Base-by-base conservation (phyloP, 1,140 invertebrate species). In the Drosophila azteca region DNA sequence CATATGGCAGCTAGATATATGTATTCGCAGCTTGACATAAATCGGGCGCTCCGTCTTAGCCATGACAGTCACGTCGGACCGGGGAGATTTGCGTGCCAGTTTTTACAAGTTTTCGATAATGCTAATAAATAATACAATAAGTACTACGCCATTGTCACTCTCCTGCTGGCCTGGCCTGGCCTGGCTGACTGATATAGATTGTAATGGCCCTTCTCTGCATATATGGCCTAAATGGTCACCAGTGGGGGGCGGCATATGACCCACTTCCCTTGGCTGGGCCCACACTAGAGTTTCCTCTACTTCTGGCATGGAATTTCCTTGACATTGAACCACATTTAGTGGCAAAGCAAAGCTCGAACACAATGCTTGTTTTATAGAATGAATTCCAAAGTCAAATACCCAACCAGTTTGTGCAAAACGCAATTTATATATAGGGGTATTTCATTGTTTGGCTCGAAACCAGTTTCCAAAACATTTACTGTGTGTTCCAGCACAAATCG, bases 291-390 rank as follows among this genome's bases (percentile, higher is more conserved):
- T 43, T 45, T 41, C 49, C 53, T 59, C 44, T 44, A 4, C 44
- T 61, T 26, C 17, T 41, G 57, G 50, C 60, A 54, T 43, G 31
- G 39, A 73, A 65, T 64, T 83, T 83, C 80, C 80, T 72, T 83
- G 80, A 84, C 80, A 83, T 83, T 83, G 80, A 84, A 83, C 80
- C 59, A 83, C 80, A 77, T 83, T 84, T 59, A 71, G 58, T 17
- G 46, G 53, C 48, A 65, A 46, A 48, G 35, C 68, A 57, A 84
- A 48, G 75, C 69, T 55, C 20, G 57, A 50, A 61, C 45, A 39
- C 53, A 43, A 53, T 39, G 9, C 35, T 13, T 39, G 13, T 39
- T 39, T 39, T 11, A 78, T 83, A 83, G 80, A 83, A 83, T 43
- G 22, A 57, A 79, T 84, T 70, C 62, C 75, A 83, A 69, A 78